Conservation (phyloP, 1,140 invertebrate species). For the Atta texana region DNA sequence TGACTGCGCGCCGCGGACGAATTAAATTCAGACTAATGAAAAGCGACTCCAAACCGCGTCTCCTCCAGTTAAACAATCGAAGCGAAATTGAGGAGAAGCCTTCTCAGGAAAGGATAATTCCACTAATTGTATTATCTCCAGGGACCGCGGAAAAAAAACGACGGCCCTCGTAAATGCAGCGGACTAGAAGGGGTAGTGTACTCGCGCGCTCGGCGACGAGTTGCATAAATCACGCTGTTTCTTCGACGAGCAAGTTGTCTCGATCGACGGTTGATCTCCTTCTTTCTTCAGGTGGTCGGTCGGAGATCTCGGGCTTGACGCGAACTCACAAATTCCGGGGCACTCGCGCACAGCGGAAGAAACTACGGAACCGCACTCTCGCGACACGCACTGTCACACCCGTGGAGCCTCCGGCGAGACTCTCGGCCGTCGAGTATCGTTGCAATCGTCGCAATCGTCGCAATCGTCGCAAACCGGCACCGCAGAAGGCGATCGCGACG, state of each 20-base stretch:
- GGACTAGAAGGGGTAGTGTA: constrained; percentile 71
- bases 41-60: no score
- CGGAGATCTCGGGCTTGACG: not conserved
- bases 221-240: not conserved
- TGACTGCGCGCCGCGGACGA: constrained; percentile 3
- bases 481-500: not conserved
- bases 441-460: not conserved
- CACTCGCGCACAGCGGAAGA: constrained; percentile 39
- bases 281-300: not conserved
- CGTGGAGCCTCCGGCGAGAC: not conserved
- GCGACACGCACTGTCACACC: constrained; percentile 42
- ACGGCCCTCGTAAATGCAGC: constrained; percentile 68
- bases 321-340: not conserved
- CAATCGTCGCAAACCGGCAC: constrained; percentile 50
- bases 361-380: constrained; percentile 66
- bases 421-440: constrained; percentile 36
- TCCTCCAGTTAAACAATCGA: no score
- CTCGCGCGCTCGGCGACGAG: constrained; percentile 18
- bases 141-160: constrained; percentile 40
- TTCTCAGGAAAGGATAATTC: no score
- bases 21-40: constrained; percentile 11
- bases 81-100: no score
- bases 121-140: constrained; percentile 32
- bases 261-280: no score
- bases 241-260: no score